These are phyloP conservation scores for Dryomyza anilis DNA, from an alignment of 2,888 invertebrate species.

Conservation along the genomic window DNA sequence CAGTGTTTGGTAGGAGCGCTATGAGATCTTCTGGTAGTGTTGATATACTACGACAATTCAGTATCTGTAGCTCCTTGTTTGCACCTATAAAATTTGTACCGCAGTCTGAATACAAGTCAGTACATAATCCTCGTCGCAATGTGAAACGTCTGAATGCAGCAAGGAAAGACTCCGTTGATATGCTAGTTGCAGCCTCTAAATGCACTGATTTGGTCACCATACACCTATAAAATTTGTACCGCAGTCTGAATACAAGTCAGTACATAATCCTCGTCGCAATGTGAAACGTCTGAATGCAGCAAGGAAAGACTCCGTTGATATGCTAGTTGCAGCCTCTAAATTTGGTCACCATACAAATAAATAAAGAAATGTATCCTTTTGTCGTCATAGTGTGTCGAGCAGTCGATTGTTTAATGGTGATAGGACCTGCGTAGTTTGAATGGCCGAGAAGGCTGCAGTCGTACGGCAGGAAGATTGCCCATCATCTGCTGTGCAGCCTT, in stretches of 20 bases:
- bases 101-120: too few species aligned
- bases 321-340: conserved; percentile 26
- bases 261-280: conserved; percentile 13
- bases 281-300: conserved; percentile 24
- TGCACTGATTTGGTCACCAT: background rate
- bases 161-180: background rate
- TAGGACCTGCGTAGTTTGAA: background rate
- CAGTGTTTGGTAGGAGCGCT: too few species aligned
- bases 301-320: conserved; percentile 7
- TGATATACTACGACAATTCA: background rate
- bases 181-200: background rate
- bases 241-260: too few species aligned
- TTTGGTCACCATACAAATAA: conserved; percentile 28
- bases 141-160: background rate
- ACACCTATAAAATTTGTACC: conserved; percentile 14
- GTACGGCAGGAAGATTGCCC: conserved; percentile 22
- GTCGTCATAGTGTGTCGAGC: background rate
- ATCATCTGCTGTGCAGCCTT: conserved; percentile 28
- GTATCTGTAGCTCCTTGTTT: conserved; percentile 13
- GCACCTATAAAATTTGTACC: conserved; percentile 30
- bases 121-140: background rate
- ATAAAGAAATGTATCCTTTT: conserved; percentile 30
- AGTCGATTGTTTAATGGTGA: background rate
- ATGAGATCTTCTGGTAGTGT: too few species aligned
- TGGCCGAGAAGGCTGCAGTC: background rate